Percentiles rank a stretch among this genome's conserved stretches.
Conservation (phyloP, 1,140 invertebrate species). For the Drosophila ficusphila region DNA sequence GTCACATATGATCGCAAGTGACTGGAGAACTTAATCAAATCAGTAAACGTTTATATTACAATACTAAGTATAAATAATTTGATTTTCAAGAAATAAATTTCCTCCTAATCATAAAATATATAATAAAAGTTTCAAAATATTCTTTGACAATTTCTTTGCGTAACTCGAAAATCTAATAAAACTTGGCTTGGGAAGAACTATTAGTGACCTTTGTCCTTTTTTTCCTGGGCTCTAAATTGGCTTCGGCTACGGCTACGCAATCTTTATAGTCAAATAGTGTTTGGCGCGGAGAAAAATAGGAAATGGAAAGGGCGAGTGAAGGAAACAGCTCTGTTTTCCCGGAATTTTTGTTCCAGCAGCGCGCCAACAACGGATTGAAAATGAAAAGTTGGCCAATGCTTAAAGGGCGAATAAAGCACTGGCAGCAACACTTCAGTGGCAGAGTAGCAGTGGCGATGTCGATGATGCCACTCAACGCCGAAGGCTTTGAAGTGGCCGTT, state of each 20-base stretch:
- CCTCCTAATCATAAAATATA: too few species aligned
- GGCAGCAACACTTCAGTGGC: slow-evolving; percentile 34
- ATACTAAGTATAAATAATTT: too few species aligned
- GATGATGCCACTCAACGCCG: slow-evolving; percentile 42
- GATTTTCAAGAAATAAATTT: too few species aligned
- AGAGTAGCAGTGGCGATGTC: slow-evolving; percentile 35
- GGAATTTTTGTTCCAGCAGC: slow-evolving; percentile 1
- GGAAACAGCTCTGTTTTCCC: not conserved
- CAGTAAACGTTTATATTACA: too few species aligned
- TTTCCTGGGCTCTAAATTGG: slow-evolving; percentile 12
- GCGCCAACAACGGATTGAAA: slow-evolving; percentile 29
- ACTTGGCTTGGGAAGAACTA: too few species aligned
- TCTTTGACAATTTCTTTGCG: too few species aligned
- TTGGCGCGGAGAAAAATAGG: not conserved
- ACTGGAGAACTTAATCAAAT: too few species aligned
- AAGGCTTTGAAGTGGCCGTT: slow-evolving; percentile 44
- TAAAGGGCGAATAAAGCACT: slow-evolving; percentile 44
- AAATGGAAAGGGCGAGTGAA: too few species aligned
- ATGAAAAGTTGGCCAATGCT: slow-evolving; percentile 46
- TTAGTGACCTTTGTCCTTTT: not conserved
- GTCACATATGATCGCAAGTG: not conserved
- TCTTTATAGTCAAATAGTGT: slow-evolving; percentile 17
- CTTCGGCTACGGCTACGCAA: not conserved
- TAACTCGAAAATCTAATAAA: too few species aligned
- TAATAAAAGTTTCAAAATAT: too few species aligned